phyloP scores from a whole-genome alignment of 2,888 invertebrate species.

The Callyntrura guangdongensis region DNA sequence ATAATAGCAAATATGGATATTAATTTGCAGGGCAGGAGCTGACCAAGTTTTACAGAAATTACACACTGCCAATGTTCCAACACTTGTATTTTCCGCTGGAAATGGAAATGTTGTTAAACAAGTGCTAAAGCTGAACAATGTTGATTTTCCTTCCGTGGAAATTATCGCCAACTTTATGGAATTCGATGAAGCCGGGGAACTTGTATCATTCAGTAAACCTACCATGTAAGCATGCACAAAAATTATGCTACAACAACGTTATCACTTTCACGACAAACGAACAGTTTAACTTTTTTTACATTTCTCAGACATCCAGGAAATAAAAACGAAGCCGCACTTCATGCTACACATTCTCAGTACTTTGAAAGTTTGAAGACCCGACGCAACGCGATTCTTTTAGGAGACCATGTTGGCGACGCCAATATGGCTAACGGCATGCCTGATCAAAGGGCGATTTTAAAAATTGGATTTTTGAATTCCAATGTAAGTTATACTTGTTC shows the following conservation, averaged over 20 bases:
- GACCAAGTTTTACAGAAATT: slow-evolving; percentile 56
- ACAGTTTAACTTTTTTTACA: slow-evolving; percentile 1
- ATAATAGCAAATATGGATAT: background rate
- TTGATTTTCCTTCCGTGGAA: slow-evolving; percentile 90
- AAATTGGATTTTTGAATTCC: slow-evolving; percentile 96
- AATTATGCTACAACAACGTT: too few relatives aligned
- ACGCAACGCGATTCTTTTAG: slow-evolving; percentile 94
- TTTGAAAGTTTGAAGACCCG: slow-evolving; percentile 87
- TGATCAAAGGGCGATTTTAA: slow-evolving; percentile 91
- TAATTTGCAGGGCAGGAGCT: slow-evolving; percentile 45
- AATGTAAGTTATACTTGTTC: slow-evolving; percentile 88
- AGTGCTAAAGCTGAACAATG: slow-evolving; percentile 90
- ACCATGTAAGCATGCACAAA: slow-evolving; percentile 90
- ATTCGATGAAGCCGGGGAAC: slow-evolving; percentile 87
- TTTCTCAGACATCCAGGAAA: slow-evolving; percentile 91
- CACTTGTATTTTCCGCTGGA: slow-evolving; percentile 98
- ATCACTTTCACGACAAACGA: too few relatives aligned
- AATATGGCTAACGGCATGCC: slow-evolving; percentile 96
- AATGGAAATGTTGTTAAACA: slow-evolving; percentile 95
- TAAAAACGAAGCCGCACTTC: slow-evolving; percentile 95
- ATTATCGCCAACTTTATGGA: slow-evolving; percentile 96
- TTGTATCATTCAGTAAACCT: slow-evolving; percentile 91
- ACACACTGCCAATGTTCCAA: slow-evolving; percentile 90
- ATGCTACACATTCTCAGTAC: slow-evolving; percentile 61
- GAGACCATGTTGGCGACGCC: slow-evolving; percentile 97